Base-by-base conservation (phyloP, 2,113 vertebrate species). In the Paramisgurnus dabryanus region DNA sequence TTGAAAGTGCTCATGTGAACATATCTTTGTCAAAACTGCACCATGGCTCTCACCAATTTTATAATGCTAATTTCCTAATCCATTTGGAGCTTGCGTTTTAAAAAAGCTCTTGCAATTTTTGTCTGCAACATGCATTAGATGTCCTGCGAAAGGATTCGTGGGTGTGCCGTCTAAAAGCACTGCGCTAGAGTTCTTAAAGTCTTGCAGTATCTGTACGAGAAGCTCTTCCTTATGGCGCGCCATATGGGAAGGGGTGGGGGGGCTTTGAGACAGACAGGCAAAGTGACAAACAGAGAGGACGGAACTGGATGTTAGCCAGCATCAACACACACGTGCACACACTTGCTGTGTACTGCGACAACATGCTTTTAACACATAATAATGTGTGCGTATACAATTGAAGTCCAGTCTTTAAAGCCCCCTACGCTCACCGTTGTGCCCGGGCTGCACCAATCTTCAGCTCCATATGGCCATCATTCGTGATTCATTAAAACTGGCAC, bases 391-490 rank as follows among this genome's bases (percentile, higher is more conserved):
- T 67, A 63, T 27, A 18, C 72, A 67, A 67, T 17, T 68, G 72
- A 72, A 85, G 76, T 69, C 41, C 43, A 18, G 65, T 64, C 39
- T 64, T 64, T 63, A 49, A 68, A 65, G 40, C 76, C 75, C 18
- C 50, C 22, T 53, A 71, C 39, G 39, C 0, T 34, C 75, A 79
- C 84, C 78, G 69, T 18, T 81, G 82, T 84, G 61, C 77, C 83
- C 66, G 85, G 81, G n/a, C 80, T 49, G 17, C 0, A 0, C 39
- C 66, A 43, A 83, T 71, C 76, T 73, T 76, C 1, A 11, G 11
- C 76, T 79, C 84, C 88, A 87, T 84, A 87, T 86, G 89, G 84
- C 40, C 72, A 74, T 67, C 82, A 73, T 87, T 86, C 87, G 86
- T 49, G 58, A 79, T 82, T 81, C 84, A 67, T 88, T 84, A 71